phyloP scores from a whole-genome alignment of 2,888 invertebrate genomes.

The Cremastobaeus sp. region DNA sequence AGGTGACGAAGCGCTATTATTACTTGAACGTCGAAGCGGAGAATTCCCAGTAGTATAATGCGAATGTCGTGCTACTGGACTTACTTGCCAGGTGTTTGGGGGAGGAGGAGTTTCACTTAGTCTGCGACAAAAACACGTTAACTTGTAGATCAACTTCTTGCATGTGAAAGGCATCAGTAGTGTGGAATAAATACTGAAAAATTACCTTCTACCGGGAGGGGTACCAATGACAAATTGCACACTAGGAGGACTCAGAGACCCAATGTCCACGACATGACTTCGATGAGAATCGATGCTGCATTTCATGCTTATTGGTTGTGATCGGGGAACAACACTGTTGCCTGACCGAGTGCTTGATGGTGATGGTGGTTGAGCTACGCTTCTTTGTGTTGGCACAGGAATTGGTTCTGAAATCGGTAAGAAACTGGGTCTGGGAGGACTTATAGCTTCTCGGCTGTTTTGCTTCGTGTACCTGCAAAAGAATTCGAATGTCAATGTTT shows the following conservation, averaged over 20 bases:
- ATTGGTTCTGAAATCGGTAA: constrained; percentile 87
- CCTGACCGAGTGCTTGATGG: constrained; percentile 65
- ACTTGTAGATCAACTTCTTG: not conserved
- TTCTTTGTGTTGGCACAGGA: constrained; percentile 85
- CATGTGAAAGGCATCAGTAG: not conserved
- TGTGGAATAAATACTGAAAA: not conserved
- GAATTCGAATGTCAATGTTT: too few species aligned
- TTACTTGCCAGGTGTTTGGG: constrained; percentile 90
- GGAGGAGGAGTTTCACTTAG: constrained; percentile 86
- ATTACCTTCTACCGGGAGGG: constrained; percentile 84
- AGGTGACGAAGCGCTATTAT: constrained; percentile 79
- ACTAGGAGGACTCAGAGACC: constrained; percentile 94
- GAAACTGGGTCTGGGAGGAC: constrained; percentile 84
- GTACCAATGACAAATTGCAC: constrained; percentile 93
- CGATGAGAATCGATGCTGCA: constrained; percentile 83
- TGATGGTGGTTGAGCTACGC: constrained; percentile 70
- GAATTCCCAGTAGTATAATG: constrained; percentile 81
- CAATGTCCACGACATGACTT: constrained; percentile 87
- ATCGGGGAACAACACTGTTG: constrained; percentile 84
- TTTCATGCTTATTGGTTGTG: constrained; percentile 91
- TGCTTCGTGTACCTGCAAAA: constrained; percentile 75
- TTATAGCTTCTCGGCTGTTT: constrained; percentile 75
- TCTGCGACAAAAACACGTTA: too few species aligned
- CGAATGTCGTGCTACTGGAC: constrained; percentile 82
- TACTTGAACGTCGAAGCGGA: constrained; percentile 83